Conservation (phyloP, 64 coral and sea anemone genomes). For the Anthopleura sola region DNA sequence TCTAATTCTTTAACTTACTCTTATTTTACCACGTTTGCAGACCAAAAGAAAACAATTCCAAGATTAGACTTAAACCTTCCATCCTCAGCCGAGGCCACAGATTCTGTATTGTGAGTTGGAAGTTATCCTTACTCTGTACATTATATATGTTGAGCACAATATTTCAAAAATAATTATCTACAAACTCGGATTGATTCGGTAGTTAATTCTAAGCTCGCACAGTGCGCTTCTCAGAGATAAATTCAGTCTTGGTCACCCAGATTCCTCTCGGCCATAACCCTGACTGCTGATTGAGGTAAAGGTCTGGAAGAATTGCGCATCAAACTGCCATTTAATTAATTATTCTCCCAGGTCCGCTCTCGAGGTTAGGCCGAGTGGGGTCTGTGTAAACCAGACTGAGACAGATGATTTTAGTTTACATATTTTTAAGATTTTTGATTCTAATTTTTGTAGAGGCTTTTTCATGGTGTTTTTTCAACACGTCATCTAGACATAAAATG, state of each 20-base stretch:
- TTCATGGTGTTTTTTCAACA: not conserved
- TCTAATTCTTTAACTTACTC: too few relatives aligned
- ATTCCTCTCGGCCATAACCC: too few relatives aligned
- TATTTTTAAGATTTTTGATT: not conserved
- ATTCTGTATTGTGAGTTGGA: not conserved
- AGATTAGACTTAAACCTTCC: not conserved
- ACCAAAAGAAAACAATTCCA: too few relatives aligned
- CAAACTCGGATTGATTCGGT: not conserved
- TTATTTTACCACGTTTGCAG: too few relatives aligned
- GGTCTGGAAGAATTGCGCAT: too few relatives aligned
- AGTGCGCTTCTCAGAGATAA: not conserved
- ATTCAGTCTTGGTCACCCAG: not conserved
- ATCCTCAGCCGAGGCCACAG: not conserved
- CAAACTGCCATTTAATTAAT: too few relatives aligned
- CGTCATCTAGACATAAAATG: not conserved
- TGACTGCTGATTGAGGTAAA: too few relatives aligned
- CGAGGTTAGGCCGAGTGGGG: too few relatives aligned
- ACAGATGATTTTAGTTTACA: not conserved
- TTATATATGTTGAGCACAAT: not conserved
- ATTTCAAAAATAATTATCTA: conserved; percentile 5
- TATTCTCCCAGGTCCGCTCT: too few relatives aligned
- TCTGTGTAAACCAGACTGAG: too few relatives aligned
- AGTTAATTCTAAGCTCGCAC: not conserved
- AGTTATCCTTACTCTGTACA: not conserved
- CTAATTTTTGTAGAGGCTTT: not conserved